Conservation (phyloP, 2,113 vertebrate species). For the Tenebrosternarchus preto region DNA sequence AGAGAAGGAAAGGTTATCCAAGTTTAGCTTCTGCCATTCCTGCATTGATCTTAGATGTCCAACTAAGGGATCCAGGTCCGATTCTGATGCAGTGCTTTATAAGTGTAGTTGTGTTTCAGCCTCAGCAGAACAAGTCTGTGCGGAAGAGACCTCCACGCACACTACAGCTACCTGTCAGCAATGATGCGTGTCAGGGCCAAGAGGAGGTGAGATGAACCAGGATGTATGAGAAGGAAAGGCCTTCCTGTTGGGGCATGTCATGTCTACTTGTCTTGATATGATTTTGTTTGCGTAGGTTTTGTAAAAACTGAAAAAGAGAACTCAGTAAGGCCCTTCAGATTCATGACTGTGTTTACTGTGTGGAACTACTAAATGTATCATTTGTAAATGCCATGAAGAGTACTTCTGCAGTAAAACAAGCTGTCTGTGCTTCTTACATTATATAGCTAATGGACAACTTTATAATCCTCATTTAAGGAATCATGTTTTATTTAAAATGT, state of each 20-base stretch:
- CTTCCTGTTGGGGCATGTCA: neutral
- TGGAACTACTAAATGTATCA: neutral
- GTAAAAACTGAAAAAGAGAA: too few relatives aligned
- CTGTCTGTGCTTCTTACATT: neutral
- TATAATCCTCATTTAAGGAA: neutral
- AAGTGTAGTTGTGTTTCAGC: neutral
- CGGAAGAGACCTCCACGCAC: slow-evolving; percentile 51
- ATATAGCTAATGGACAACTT: neutral
- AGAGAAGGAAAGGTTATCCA: too few relatives aligned
- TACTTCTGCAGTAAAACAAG: neutral
- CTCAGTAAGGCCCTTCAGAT: too few relatives aligned
- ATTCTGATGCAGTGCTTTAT: neutral
- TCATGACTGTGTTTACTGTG: neutral
- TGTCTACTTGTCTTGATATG: neutral
- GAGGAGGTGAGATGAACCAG: slow-evolving; percentile 40
- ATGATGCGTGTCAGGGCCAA: slow-evolving; percentile 32
- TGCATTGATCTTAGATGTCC: neutral
- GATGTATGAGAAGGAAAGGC: neutral
- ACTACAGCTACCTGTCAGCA: slow-evolving; percentile 28
- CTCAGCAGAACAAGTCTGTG: slow-evolving; percentile 52
- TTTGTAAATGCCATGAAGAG: neutral
- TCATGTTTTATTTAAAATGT: neutral
- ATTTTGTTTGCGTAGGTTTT: too few relatives aligned
- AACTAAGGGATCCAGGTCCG: neutral
- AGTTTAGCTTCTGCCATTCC: neutral